These are phyloP conservation scores for Centropus unirufus DNA, from an alignment of 2,113 vertebrate species.

Conservation along the genomic window DNA sequence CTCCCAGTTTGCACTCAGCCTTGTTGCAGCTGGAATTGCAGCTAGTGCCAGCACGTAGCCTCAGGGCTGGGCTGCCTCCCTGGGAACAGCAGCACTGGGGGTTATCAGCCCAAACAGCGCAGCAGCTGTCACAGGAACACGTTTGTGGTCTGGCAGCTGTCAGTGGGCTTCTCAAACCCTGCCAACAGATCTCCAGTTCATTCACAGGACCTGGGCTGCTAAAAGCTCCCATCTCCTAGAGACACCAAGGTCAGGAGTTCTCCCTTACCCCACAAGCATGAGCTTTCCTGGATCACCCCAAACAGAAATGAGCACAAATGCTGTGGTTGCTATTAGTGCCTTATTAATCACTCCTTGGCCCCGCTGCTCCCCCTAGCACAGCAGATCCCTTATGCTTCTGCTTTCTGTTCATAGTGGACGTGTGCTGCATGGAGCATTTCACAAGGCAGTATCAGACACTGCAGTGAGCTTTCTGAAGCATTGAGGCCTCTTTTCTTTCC, in stretches of 20 bases:
- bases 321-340: constrained; percentile 21
- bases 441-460: background rate
- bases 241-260: background rate
- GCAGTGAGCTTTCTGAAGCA: background rate
- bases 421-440: background rate
- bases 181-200: background rate
- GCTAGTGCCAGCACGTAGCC: background rate
- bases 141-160: no score
- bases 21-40: background rate
- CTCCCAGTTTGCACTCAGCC: background rate
- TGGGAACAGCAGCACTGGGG: background rate
- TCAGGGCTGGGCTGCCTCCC: background rate
- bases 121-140: background rate
- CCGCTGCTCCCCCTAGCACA: background rate
- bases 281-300: background rate
- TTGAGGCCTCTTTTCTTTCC: background rate
- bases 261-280: background rate
- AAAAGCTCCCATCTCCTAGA: background rate
- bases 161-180: background rate
- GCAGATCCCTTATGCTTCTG: background rate
- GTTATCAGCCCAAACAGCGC: background rate
- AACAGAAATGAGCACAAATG: background rate
- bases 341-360: constrained; percentile 3
- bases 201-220: background rate
- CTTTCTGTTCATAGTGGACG: background rate